Evolutionary conservation across 2,888 invertebrate species (phyloP), one percentile per base, ranked within the genome.

Genomic region (Boloria euphrosyne): DNA sequence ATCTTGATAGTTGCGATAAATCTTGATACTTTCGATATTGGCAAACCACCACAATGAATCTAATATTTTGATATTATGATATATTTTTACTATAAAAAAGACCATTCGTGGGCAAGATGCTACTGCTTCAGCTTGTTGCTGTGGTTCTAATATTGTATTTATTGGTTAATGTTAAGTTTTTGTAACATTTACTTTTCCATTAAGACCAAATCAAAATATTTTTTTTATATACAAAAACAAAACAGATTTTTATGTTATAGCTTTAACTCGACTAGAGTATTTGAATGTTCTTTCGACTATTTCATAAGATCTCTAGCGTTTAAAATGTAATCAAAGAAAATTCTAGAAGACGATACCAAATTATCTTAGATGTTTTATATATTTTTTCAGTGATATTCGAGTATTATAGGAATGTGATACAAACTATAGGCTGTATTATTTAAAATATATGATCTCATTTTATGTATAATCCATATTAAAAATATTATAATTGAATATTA

Each of bases 41-140:
- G 90, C 91, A 92, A 92, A 91, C 92, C 90, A 76, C 82, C 91
- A 90, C 92, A 89, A 89, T 88, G 74, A 83, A 85, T 80, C 69
- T 78, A 78, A 81, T 83, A 82, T 83, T 83, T 82, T 83, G 74
- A 81, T 84, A 82, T 78, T 73, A 68, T 73, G 71, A 74, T 53
- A 53, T 75, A 73, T 73, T 75, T 72, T 74, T 70, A 66, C 68
- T 66, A 66, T 65, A 60, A 64, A 55, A 68, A 69, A 67, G 70
- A 73, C 71, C 66, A 68, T 68, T 58, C 57, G 63, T 68, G 69
- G 65, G 71, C 73, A 65, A 72, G 70, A 70, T 68, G 86, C 85
- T 86, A 83, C 73, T 86, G 90, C 90, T 89, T 89, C 80, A 75
- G 90, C 90, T 90, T 89, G 76, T 89, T 87, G 87, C 89, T 90